These are phyloP conservation scores for Xestia rhomboidea DNA, from an alignment of 2,888 invertebrate species.

Conservation along the genomic window DNA sequence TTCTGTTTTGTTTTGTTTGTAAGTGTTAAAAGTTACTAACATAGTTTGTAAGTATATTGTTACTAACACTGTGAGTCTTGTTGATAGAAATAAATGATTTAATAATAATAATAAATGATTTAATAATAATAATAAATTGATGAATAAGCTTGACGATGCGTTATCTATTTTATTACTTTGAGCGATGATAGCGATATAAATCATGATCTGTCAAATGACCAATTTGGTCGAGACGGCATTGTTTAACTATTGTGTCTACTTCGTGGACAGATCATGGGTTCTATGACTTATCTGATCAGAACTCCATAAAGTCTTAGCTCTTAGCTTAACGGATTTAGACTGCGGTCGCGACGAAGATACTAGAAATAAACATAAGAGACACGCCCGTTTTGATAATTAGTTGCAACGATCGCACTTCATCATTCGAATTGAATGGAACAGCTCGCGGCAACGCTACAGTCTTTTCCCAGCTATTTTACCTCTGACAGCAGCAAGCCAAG, in stretches of 20 bases:
- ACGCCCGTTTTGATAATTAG: background rate
- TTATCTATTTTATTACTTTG: constrained; percentile 40
- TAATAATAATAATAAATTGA: too few relatives aligned
- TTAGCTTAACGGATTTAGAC: background rate
- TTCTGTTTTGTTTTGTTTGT: too few relatives aligned
- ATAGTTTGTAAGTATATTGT: too few relatives aligned
- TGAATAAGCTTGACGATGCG: background rate
- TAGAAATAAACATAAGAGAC: background rate
- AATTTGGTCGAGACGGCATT: too few relatives aligned
- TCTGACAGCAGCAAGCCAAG: background rate
- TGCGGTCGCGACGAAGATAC: constrained; percentile 3
- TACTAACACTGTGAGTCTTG: too few relatives aligned
- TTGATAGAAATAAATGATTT: too few relatives aligned
- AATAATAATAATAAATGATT: too few relatives aligned
- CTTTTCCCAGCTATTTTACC: background rate
- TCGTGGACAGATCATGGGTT: too few relatives aligned
- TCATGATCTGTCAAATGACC: too few relatives aligned
- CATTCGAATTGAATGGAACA: background rate
- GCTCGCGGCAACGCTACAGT: background rate
- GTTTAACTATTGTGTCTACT: too few relatives aligned
- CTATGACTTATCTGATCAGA: background rate
- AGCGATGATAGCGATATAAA: background rate
- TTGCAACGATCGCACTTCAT: background rate
- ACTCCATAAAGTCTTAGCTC: background rate
- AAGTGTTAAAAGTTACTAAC: too few relatives aligned